phyloP scores from a whole-genome alignment of 2,113 vertebrate genomes.

The Mastomys coucha region DNA sequence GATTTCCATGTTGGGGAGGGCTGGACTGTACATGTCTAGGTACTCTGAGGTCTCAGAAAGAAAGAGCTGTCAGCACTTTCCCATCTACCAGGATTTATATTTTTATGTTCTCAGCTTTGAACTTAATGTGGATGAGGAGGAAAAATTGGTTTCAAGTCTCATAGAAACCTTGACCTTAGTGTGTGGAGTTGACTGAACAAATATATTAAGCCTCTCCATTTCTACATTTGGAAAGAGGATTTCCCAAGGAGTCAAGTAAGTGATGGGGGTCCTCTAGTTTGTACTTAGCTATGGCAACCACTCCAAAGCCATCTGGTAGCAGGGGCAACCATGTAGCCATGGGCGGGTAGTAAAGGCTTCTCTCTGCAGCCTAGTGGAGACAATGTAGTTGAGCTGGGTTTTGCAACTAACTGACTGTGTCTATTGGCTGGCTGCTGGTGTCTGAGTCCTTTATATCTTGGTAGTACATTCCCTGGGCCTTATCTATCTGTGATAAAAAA shows the following conservation, averaged over 20 bases:
- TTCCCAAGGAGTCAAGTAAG: accelerated
- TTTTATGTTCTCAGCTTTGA: background rate
- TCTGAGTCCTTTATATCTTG: background rate
- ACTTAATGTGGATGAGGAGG: background rate
- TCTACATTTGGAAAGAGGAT: background rate
- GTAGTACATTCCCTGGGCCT: background rate
- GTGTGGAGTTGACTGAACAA: background rate
- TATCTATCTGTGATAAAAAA: background rate
- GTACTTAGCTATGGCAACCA: background rate
- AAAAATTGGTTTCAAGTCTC: background rate
- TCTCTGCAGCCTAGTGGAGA: background rate
- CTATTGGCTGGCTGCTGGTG: background rate
- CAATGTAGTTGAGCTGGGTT: background rate
- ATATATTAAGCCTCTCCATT: background rate
- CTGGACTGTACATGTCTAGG: background rate
- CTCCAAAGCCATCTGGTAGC: background rate
- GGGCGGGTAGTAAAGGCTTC: background rate
- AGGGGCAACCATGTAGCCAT: background rate
- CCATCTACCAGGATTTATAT: background rate
- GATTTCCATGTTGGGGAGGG: background rate
- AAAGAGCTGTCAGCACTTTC: accelerated
- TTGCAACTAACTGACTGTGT: background rate
- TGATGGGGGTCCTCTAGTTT: too few species aligned
- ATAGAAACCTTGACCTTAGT: background rate
- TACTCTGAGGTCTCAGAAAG: background rate